These are phyloP conservation scores for Vulpes vulpes DNA, from an alignment of 2,113 vertebrate species.

Conservation along the genomic window DNA sequence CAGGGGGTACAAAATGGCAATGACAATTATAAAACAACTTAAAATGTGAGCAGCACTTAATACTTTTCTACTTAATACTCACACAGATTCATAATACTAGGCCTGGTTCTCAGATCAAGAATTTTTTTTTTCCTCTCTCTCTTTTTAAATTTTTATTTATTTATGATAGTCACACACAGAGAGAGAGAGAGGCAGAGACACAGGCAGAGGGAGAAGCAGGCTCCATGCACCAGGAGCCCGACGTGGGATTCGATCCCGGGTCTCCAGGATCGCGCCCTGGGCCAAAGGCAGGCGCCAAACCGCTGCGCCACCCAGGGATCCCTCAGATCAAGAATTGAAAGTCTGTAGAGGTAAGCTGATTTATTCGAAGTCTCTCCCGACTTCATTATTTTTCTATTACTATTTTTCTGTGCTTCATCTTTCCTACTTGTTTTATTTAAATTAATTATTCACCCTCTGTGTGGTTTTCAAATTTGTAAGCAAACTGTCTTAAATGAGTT, in stretches of 20 bases:
- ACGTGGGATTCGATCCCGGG: no score
- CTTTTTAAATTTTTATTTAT: no score
- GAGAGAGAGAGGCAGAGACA: no score
- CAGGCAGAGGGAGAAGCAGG: no score
- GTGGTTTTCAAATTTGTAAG: constrained; percentile 6
- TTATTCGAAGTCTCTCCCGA: neutral
- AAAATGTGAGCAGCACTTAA: neutral
- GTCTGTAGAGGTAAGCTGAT: neutral
- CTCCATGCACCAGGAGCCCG: no score
- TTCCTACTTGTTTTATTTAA: constrained; percentile 32
- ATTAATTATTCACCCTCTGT: neutral
- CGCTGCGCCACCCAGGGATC: no score
- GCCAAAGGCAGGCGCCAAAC: no score
- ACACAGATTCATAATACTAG: neutral
- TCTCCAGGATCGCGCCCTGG: no score
- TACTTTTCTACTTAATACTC: neutral
- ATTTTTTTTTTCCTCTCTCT: no score
- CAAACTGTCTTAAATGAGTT: neutral
- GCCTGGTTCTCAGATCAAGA: neutral
- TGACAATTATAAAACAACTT: neutral
- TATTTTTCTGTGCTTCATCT: neutral
- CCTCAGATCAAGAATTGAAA: neutral
- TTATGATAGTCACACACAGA: no score
- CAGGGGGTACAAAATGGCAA: neutral
- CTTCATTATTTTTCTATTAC: neutral